Evolutionary conservation across 1,140 invertebrate genomes (phyloP).

Genomic region (Tetramorium parvispinum): DNA sequence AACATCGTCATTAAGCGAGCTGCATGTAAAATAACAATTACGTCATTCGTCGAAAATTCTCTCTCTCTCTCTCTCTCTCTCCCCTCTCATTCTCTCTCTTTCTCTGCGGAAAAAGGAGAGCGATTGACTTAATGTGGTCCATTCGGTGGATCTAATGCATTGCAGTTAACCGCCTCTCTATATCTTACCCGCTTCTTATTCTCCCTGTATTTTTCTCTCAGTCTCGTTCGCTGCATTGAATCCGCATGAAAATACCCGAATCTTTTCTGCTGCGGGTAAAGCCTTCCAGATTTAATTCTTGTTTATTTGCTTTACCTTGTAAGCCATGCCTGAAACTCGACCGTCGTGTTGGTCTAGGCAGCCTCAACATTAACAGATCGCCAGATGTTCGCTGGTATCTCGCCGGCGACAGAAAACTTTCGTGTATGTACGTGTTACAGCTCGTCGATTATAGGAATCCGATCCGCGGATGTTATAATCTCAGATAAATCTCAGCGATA

Average conservation of each 20-base stretch:
- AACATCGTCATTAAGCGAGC: background rate
- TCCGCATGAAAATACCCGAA: conserved; percentile 41
- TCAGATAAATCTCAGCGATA: background rate
- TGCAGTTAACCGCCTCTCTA: background rate
- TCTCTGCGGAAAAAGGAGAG: background rate
- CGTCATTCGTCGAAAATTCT: conserved; percentile 63
- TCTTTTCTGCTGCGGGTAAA: conserved; percentile 71
- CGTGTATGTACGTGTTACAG: conserved; percentile 69
- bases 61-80: background rate
- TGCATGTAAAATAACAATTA: conserved; percentile 1
- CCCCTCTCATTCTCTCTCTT: background rate
- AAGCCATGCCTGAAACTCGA: conserved; percentile 74
- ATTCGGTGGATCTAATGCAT: conserved; percentile 34
- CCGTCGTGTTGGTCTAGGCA: conserved; percentile 75
- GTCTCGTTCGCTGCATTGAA: conserved; percentile 6
- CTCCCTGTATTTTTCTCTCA: background rate
- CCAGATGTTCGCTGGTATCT: conserved; percentile 83
- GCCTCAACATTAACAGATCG: conserved; percentile 83
- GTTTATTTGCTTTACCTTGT: conserved; percentile 83
- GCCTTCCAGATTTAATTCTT: conserved; percentile 83
- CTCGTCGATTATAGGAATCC: conserved; percentile 5
- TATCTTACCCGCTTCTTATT: background rate
- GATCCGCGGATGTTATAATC: conserved; percentile 22
- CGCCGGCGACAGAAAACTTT: conserved; percentile 80
- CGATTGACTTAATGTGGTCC: background rate